Evolutionary conservation across 2,113 vertebrate species (phyloP).

Genomic region (Polyodon spathula): DNA sequence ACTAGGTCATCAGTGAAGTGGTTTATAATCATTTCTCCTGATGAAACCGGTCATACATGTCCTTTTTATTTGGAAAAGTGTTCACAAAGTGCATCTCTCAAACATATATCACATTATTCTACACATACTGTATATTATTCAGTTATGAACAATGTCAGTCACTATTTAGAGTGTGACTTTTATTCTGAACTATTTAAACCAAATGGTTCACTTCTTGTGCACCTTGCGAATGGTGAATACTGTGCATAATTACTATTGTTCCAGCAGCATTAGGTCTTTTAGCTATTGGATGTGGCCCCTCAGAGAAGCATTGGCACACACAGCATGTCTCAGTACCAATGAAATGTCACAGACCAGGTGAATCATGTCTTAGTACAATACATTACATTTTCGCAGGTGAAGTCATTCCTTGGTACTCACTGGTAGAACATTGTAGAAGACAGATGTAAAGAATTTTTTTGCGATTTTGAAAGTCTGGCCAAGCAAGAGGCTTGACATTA

Average conservation of each 20-base stretch:
- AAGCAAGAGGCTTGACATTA: neutral
- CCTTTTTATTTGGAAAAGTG: too few species aligned
- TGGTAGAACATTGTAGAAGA: conserved; percentile 28
- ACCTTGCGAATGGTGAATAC: conserved; percentile 7
- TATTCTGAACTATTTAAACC: neutral
- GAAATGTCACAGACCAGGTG: conserved; percentile 52
- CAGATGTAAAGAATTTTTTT: conserved; percentile 29
- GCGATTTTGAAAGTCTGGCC: conserved; percentile 7
- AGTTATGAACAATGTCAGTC: too few species aligned
- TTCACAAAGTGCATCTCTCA: too few species aligned
- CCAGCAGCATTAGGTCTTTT: conserved; percentile 6
- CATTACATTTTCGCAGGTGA: conserved; percentile 48
- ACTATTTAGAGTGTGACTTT: too few species aligned
- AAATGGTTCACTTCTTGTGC: conserved; percentile 6
- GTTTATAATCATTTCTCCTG: too few species aligned
- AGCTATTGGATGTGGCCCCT: conserved; percentile 26
- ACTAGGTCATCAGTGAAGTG: too few species aligned
- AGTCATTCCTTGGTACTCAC: conserved; percentile 48
- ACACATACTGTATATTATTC: too few species aligned
- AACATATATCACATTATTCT: too few species aligned
- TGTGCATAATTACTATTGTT: conserved; percentile 13
- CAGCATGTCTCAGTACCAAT: conserved; percentile 43
- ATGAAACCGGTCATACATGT: too few species aligned
- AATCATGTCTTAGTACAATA: conserved; percentile 50
- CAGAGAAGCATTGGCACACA: conserved; percentile 42